Evolutionary conservation across 64 coral and sea anemone species (phyloP).

Genomic region (Cladopsammia gracilis): DNA sequence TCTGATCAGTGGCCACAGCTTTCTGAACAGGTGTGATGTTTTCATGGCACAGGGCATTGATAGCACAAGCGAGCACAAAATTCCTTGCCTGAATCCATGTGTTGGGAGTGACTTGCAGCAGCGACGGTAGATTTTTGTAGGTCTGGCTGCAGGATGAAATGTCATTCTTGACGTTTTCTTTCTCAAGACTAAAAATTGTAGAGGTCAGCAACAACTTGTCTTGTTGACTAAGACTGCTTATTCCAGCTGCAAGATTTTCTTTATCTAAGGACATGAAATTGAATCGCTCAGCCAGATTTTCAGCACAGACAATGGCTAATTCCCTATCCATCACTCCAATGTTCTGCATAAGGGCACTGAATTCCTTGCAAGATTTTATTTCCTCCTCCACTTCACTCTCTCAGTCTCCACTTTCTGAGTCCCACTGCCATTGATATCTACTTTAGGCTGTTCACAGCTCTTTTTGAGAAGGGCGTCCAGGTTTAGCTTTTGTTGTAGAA

Average conservation of each 20-base stretch:
- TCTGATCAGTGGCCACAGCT: conserved; percentile 38
- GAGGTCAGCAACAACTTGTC: background rate
- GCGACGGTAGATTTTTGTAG: conserved; percentile 1
- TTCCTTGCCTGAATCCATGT: conserved; percentile 3
- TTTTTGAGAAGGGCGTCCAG: too few relatives aligned
- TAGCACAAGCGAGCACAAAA: background rate
- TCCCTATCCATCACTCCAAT: background rate
- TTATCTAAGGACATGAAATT: background rate
- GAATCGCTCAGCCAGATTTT: conserved; percentile 1
- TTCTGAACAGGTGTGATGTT: conserved; percentile 16
- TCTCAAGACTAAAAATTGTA: conserved; percentile 8
- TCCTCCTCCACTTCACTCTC: background rate
- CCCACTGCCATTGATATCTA: background rate
- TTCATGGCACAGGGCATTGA: background rate
- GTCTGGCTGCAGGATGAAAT: conserved; percentile 15
- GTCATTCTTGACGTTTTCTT: conserved; percentile 9
- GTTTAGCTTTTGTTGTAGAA: too few relatives aligned
- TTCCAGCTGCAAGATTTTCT: background rate
- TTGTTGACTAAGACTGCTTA: background rate
- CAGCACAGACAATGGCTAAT: background rate
- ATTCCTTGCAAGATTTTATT: background rate
- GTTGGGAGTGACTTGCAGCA: conserved; percentile 11
- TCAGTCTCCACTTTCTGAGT: background rate
- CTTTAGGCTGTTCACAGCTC: too few relatives aligned
- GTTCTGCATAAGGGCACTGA: background rate